Evolutionary conservation across 2,113 vertebrate genomes (phyloP).

Genomic region (Sterna hirundo): DNA sequence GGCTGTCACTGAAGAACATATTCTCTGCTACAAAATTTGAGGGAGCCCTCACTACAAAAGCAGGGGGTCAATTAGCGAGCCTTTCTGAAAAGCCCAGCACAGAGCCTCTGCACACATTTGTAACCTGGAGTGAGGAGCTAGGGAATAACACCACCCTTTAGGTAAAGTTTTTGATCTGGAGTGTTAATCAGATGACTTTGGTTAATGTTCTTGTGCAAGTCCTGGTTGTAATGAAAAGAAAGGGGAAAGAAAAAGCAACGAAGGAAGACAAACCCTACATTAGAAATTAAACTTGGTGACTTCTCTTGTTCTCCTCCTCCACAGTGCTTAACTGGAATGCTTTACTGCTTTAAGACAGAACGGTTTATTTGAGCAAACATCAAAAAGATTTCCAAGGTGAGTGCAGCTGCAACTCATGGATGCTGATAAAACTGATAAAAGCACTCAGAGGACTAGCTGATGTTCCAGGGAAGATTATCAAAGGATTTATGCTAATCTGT

Average conservation of each 20-base stretch:
- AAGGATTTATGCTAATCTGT: not conserved
- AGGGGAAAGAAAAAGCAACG: not conserved
- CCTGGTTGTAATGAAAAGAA: not conserved
- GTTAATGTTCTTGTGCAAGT: not conserved
- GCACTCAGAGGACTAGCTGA: not conserved
- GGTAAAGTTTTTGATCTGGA: not conserved
- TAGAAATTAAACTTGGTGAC: not conserved
- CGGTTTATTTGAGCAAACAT: not conserved
- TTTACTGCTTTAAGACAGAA: not conserved
- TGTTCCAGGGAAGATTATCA: not conserved
- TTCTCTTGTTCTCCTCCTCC: not conserved
- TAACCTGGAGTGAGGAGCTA: not conserved
- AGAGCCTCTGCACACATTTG: not conserved
- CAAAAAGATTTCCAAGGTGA: not conserved
- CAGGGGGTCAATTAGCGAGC: too few species aligned
- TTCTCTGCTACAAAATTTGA: not conserved
- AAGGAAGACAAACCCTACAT: not conserved
- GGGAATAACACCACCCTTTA: not conserved
- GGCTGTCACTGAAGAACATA: not conserved
- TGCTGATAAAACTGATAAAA: not conserved
- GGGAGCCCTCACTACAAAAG: not conserved
- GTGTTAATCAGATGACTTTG: not conserved
- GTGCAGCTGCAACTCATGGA: not conserved
- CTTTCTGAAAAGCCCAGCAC: not conserved
- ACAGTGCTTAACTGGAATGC: not conserved